These are phyloP conservation scores for Siniperca scherzeri DNA, from an alignment of 2,797 vertebrate genomes.

Conservation along the genomic window DNA sequence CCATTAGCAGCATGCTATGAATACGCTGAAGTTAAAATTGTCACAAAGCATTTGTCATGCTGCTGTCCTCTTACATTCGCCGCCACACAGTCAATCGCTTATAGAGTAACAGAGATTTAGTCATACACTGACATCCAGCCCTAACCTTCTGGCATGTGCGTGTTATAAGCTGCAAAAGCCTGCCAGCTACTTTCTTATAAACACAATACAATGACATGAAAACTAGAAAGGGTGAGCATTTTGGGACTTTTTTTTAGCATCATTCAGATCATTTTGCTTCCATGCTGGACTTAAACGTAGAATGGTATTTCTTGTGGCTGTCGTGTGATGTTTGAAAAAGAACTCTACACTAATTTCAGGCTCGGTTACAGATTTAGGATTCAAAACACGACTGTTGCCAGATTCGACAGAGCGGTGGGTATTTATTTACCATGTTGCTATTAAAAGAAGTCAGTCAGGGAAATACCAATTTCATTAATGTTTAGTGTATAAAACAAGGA, in stretches of 20 bases:
- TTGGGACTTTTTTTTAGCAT: background rate
- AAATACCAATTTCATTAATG: conserved; percentile 45
- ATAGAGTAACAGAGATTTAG: conserved; percentile 27
- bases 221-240: background rate
- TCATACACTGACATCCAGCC: conserved; percentile 12
- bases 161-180: conserved; percentile 20
- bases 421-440: conserved; percentile 19
- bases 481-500: conserved; percentile 45
- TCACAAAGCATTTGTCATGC: conserved; percentile 53
- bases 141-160: conserved; percentile 31
- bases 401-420: background rate
- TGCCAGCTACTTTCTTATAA: background rate
- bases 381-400: background rate
- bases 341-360: background rate
- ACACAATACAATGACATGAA: conserved; percentile 15
- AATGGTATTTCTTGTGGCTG: background rate
- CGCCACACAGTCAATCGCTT: background rate
- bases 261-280: background rate
- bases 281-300: background rate
- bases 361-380: background rate
- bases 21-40: conserved; percentile 56
- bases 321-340: background rate
- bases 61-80: conserved; percentile 23
- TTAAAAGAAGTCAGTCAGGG: conserved; percentile 20
- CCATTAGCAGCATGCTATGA: conserved; percentile 45